A percentile compares a stretch with the other conserved stretches of the same genome.
These are phyloP conservation scores for Ganaspis sp. DNA, from an alignment of 1,140 invertebrate species.

Conservation along the genomic window DNA sequence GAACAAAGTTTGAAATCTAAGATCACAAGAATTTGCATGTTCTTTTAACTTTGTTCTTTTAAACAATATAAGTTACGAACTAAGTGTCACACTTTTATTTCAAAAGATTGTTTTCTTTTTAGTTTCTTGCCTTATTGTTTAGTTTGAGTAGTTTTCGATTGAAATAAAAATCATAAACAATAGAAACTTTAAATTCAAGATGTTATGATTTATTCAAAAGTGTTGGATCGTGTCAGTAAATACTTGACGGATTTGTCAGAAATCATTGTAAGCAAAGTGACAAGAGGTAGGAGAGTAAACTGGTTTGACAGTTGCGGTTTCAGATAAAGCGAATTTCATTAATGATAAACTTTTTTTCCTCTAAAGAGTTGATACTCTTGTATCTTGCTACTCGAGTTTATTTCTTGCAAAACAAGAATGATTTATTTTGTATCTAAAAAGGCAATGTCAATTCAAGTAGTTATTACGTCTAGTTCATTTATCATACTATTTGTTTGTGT, in stretches of 20 bases:
- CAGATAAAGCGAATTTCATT: neutral
- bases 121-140: no score
- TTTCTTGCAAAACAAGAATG: neutral
- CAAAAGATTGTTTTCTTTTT: no score
- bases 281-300: slow-evolving; percentile 6
- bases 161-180: neutral
- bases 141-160: no score
- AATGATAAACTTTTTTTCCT: neutral
- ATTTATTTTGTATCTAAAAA: neutral
- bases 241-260: neutral
- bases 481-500: no score
- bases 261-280: neutral
- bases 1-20: no score
- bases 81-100: no score
- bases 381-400: neutral
- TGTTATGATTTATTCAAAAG: neutral
- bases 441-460: no score
- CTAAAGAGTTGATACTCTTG: neutral
- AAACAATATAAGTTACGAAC: no score
- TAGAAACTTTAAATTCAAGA: neutral
- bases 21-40: no score
- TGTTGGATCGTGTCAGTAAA: neutral
- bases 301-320: slow-evolving; percentile 4
- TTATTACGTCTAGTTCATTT: no score
- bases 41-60: no score